Evolutionary conservation across 1,140 invertebrate species (phyloP).

Genomic region (Tenebrio molitor): DNA sequence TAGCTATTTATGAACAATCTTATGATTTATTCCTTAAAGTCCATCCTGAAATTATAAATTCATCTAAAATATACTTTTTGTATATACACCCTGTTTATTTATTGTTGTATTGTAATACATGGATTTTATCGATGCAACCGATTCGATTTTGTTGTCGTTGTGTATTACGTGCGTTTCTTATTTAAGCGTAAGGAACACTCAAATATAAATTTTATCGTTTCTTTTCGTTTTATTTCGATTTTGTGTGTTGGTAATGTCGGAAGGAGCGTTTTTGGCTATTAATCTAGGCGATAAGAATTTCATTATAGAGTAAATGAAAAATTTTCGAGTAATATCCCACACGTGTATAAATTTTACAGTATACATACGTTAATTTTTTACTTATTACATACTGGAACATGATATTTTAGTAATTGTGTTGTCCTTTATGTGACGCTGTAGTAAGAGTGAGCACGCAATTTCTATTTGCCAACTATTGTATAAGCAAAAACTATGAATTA

Average conservation of each 20-base stretch:
- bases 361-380: conserved; percentile 50
- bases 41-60: conserved; percentile 47
- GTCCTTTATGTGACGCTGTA: conserved; percentile 50
- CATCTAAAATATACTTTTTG: conserved; percentile 53
- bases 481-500: conserved; percentile 21
- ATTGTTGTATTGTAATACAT: conserved; percentile 54
- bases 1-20: conserved; percentile 36
- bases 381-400: conserved; percentile 21
- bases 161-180: conserved; percentile 51
- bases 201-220: conserved; percentile 51
- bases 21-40: conserved; percentile 46
- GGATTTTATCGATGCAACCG: conserved; percentile 54
- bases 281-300: conserved; percentile 41
- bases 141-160: conserved; percentile 44
- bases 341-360: conserved; percentile 44
- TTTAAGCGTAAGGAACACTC: conserved; percentile 44
- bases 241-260: conserved; percentile 21
- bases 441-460: conserved; percentile 51
- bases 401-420: conserved; percentile 48
- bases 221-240: conserved; percentile 53
- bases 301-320: conserved; percentile 18
- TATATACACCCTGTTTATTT: conserved; percentile 56
- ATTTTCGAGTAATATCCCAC: conserved; percentile 23
- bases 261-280: conserved; percentile 18
- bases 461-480: conserved; percentile 45